These are phyloP conservation scores for Craseonycteris thonglongyai DNA, from an alignment of 2,113 vertebrate species.

Conservation along the genomic window DNA sequence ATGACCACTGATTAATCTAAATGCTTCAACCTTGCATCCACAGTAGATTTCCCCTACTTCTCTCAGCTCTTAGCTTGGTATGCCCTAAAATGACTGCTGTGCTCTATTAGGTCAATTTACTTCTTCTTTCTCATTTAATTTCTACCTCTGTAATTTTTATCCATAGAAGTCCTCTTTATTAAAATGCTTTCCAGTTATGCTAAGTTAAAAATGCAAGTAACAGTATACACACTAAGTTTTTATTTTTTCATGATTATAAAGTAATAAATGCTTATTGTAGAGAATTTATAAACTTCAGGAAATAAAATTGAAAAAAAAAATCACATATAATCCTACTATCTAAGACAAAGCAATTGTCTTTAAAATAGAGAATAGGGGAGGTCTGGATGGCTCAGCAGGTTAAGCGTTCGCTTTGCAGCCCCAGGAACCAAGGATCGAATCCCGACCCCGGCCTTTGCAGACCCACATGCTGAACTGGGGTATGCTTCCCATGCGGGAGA, in stretches of 20 bases:
- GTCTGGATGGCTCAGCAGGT: too few relatives aligned
- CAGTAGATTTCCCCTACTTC: neutral
- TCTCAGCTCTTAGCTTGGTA: neutral
- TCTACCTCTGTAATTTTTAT: neutral
- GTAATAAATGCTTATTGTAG: neutral
- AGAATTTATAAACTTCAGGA: neutral
- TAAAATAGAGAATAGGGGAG: neutral
- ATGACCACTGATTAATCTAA: neutral
- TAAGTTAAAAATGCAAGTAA: slow-evolving; percentile 19
- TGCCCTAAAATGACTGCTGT: neutral
- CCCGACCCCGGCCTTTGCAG: too few relatives aligned
- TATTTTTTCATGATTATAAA: neutral
- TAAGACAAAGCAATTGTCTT: neutral
- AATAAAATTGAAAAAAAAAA: neutral
- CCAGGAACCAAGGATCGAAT: too few relatives aligned
- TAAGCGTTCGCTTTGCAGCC: too few relatives aligned
- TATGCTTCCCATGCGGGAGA: too few relatives aligned
- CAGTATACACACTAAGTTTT: neutral
- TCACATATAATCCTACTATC: neutral
- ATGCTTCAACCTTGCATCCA: neutral
- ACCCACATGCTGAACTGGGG: too few relatives aligned
- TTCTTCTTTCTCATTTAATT: neutral
- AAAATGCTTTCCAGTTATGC: neutral
- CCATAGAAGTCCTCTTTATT: neutral
- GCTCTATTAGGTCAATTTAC: neutral